Percentiles rank a stretch among this genome's conserved stretches.
These are phyloP conservation scores for Prionace glauca DNA, from an alignment of 2,797 vertebrate genomes.

Conservation along the genomic window DNA sequence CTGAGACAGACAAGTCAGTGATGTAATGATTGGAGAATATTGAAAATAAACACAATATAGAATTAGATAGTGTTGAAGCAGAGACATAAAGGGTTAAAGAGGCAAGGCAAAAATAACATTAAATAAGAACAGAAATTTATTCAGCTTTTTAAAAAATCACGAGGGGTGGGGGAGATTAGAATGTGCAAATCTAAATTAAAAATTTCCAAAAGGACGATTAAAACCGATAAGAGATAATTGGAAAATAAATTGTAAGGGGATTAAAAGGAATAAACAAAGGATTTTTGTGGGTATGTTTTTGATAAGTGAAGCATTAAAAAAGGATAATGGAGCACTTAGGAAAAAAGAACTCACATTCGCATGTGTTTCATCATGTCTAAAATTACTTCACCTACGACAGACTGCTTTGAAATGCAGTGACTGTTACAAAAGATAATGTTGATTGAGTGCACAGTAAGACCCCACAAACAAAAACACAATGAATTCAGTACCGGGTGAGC, in stretches of 20 bases:
- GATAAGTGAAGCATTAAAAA: slow-evolving; percentile 14
- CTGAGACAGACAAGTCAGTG: background rate
- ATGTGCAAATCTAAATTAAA: slow-evolving; percentile 15
- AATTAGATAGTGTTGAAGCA: background rate
- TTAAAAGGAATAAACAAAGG: slow-evolving; percentile 33
- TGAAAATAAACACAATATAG: background rate
- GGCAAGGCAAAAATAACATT: background rate
- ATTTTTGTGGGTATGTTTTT: background rate
- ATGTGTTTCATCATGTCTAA: background rate
- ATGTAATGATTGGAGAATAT: background rate
- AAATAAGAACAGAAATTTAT: background rate
- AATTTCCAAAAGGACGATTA: background rate
- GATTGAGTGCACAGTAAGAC: background rate
- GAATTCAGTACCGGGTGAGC: background rate
- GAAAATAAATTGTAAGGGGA: slow-evolving; percentile 20
- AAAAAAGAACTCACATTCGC: slow-evolving; percentile 10
- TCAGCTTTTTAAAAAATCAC: background rate
- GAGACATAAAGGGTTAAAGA: background rate
- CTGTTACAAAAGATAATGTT: background rate
- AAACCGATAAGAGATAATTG: slow-evolving; percentile 12
- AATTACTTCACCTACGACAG: background rate
- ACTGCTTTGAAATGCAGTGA: background rate
- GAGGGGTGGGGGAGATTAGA: background rate
- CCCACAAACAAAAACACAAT: background rate
- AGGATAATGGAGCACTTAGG: slow-evolving; percentile 30